Conservation (phyloP, 2,113 vertebrate genomes). For the Dicrurus megarhynchus region DNA sequence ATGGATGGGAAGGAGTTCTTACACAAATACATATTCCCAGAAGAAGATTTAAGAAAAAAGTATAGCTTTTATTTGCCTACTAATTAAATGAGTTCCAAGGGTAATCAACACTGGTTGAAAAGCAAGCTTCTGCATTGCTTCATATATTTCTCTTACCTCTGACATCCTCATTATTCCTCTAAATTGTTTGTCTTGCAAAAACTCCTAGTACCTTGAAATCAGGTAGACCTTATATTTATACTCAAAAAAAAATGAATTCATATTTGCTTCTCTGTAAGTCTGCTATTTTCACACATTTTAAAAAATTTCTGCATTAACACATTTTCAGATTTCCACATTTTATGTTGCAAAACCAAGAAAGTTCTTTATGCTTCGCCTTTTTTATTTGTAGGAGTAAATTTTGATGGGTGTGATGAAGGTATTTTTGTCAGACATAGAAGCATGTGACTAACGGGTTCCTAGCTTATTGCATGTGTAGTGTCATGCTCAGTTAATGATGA, state of each 20-base stretch:
- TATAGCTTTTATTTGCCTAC: neutral
- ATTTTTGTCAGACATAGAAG: neutral
- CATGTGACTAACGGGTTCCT: neutral
- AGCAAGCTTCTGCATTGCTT: neutral
- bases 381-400: neutral
- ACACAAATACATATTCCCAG: neutral
- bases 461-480: rapidly evolving
- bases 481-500: neutral
- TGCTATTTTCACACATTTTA: neutral
- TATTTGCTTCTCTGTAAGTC: neutral
- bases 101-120: neutral
- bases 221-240: neutral
- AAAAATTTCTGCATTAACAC: neutral
- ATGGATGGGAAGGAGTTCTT: neutral
- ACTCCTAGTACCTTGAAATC: neutral
- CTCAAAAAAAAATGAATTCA: rapidly evolving
- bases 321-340: neutral
- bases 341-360: neutral
- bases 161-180: neutral
- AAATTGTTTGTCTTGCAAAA: neutral
- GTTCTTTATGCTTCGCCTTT: rapidly evolving
- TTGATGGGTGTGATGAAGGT: neutral
- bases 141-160: neutral
- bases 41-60: neutral
- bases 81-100: neutral